These are phyloP conservation scores for Turnix velox DNA, from an alignment of 2,113 vertebrate species.

Conservation along the genomic window DNA sequence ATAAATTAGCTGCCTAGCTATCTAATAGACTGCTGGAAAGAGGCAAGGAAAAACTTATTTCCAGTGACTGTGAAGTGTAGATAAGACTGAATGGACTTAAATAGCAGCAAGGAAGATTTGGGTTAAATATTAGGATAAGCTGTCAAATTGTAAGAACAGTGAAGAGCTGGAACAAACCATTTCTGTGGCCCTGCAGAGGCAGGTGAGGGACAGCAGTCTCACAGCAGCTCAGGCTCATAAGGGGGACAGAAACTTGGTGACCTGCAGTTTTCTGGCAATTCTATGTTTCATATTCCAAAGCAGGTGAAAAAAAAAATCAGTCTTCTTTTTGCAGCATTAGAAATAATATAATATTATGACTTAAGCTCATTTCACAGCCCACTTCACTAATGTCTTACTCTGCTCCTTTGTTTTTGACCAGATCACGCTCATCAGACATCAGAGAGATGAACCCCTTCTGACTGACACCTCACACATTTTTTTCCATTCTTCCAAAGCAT, in stretches of 20 bases:
- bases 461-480: not conserved
- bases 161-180: not conserved
- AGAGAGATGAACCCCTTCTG: not conserved
- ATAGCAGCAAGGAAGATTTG: not conserved
- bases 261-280: not conserved
- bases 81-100: not conserved
- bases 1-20: not conserved
- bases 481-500: not conserved
- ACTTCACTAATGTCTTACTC: not conserved
- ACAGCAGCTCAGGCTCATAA: not conserved
- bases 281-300: not conserved
- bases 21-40: not conserved
- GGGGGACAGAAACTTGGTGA: not conserved
- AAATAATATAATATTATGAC: not conserved
- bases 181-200: fast-evolving
- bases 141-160: not conserved
- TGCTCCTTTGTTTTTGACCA: not conserved
- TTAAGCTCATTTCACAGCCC: not conserved
- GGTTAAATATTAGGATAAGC: not conserved
- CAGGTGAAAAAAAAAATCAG: not conserved
- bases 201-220: not conserved
- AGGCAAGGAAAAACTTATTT: not conserved
- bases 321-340: not conserved
- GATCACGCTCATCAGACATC: not conserved
- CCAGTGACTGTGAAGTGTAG: not conserved